Evolutionary conservation across 92 coral and sea anemone genomes (phyloP), one percentile per base, ranked within the genome.

Genomic region (Metridium senile): DNA sequence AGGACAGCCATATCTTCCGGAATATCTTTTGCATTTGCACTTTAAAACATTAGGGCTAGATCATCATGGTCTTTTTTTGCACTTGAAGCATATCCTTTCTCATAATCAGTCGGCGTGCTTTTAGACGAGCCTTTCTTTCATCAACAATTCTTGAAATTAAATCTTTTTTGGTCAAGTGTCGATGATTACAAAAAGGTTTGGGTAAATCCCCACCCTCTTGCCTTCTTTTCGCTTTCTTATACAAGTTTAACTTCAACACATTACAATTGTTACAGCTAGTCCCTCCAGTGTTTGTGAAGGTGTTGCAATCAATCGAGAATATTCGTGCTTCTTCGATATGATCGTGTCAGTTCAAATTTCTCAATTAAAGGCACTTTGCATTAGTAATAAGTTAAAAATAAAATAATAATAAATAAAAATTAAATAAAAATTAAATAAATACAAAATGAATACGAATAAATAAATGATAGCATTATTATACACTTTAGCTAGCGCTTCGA

Each of bases 1-100:
- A 54, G 61, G n/a, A 54, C 26, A 22, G 61, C 61, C 61, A 54
- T 54, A 22, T 54, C 61, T 54, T 54, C 61, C 17, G 61, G 61
- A 22, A 54, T 19, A 54, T 54, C 61, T 54, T 54, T 9, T 54
- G 3, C 6, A 3, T 54, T 22, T 17, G 17, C 23, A 17, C 17
- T 54, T 22, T 54, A 3, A 19, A 54, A 54, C 6, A 54, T 54
- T 17, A 6, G 3, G 9, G n/a, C 23, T 2, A 54, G n/a, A 22
- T 54, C 61, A 3, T 9, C 26, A 54, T 54, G 61, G 17, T 54
- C 61, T 2, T 54, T n/a, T 54, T 54, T 17, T 54, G 8, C 4
- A 54, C 4, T 22, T 17, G 4, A 4, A 54, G 17, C 61, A 54
- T 17, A 2, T 45, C 52, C 17, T 45, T 8, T 17, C 17, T 22